phyloP scores from a whole-genome alignment of 2,888 invertebrate genomes.

The Cryptocheilus praepositus region DNA sequence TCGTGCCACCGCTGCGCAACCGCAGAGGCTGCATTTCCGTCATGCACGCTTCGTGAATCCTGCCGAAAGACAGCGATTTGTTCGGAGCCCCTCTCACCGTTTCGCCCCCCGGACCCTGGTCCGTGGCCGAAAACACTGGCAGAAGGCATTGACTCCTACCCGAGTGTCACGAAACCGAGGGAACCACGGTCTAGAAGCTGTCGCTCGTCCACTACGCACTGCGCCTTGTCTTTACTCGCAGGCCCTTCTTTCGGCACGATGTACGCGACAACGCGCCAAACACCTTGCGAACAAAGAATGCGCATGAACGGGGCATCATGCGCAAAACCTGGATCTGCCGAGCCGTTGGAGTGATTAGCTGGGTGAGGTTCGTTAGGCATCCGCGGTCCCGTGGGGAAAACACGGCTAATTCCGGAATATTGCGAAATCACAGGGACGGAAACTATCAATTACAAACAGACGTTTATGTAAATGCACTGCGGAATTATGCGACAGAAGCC shows the following conservation, averaged over 20 bases:
- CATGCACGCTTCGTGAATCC: slow-evolving; percentile 56
- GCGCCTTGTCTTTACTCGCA: not conserved
- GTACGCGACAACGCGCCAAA: not conserved
- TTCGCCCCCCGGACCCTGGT: not conserved
- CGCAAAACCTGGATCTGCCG: too few relatives aligned
- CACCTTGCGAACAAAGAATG: not conserved
- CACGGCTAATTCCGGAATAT: too few relatives aligned
- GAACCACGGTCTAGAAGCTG: slow-evolving; percentile 37
- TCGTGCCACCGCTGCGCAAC: slow-evolving; percentile 48
- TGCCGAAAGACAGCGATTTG: slow-evolving; percentile 51
- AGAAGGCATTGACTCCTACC: slow-evolving; percentile 46
- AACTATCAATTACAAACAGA: too few relatives aligned
- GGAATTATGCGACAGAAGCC: too few relatives aligned
- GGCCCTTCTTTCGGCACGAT: too few relatives aligned
- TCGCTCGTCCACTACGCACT: slow-evolving; percentile 14
- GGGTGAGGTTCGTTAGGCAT: too few relatives aligned
- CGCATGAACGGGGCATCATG: too few relatives aligned
- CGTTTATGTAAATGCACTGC: too few relatives aligned
- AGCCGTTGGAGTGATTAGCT: too few relatives aligned
- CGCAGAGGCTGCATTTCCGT: slow-evolving; percentile 53
- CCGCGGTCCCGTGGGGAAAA: too few relatives aligned
- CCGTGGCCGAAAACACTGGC: not conserved
- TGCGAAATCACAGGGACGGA: too few relatives aligned
- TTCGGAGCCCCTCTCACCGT: slow-evolving; percentile 25
- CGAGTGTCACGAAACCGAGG: slow-evolving; percentile 32